Conservation (phyloP, 2,113 vertebrate genomes). For the Sylvia atricapilla region DNA sequence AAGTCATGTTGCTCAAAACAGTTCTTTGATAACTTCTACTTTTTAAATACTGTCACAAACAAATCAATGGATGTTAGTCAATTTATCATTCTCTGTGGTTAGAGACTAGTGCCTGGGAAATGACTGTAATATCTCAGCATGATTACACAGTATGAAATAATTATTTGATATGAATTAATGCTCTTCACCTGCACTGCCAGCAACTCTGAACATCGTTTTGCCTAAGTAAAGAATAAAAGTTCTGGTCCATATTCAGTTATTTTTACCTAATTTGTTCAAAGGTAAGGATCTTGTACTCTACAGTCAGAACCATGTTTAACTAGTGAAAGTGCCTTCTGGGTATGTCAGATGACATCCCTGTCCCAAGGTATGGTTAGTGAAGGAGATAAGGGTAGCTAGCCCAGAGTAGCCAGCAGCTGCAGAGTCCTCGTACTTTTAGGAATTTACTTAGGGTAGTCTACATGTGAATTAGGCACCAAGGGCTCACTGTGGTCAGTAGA, state of each 20-base stretch:
- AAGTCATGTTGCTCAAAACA: not conserved
- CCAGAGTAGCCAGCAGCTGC: not conserved
- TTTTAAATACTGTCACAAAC: conserved; percentile 10
- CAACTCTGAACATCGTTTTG: not conserved
- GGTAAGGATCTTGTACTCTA: not conserved
- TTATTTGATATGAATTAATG: not conserved
- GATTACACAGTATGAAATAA: not conserved
- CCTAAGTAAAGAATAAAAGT: not conserved
- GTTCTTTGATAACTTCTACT: not conserved
- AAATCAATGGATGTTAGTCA: not conserved
- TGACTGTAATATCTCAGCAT: not conserved
- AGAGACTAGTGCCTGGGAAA: not conserved
- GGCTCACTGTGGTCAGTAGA: not conserved
- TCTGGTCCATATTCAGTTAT: not conserved
- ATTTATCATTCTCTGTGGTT: not conserved
- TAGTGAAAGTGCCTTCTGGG: not conserved
- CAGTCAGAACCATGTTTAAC: not conserved
- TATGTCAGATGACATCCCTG: not conserved
- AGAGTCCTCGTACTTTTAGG: not conserved
- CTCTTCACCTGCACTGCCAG: not conserved
- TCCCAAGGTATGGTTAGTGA: not conserved
- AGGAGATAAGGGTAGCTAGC: not conserved
- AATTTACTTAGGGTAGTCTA: not conserved
- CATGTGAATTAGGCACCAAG: not conserved
- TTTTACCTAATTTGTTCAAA: not conserved